Base-by-base conservation (phyloP, 2,797 vertebrate species). In the Picus viridis region DNA sequence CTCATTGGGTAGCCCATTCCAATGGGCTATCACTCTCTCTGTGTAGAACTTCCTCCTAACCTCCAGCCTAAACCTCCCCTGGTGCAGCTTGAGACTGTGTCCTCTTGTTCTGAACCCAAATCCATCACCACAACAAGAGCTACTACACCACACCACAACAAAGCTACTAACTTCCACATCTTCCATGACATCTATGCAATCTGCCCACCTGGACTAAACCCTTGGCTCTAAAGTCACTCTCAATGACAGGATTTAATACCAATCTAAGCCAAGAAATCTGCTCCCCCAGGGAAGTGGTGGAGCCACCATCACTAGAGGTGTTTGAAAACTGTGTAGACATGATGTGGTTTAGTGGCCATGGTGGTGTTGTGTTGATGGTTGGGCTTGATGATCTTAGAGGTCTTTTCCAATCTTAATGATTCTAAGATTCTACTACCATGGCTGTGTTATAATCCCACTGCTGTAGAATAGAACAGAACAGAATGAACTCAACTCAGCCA, bases 401-500 rank as follows among this genome's bases (percentile, higher is more conserved):
- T 23, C 12, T 51, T 51, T 51, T 51, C 49, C 49, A 51, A 51
- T 24, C 23, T 51, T 51, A 51, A 51, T 51, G 23, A 51, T 51
- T 24, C 49, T 23, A 24, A 24, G 49, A 12, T 13, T 51, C 49
- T 24, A 26, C 22, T 6, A 1, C 26, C 0, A 0, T 20, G 51
- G 32, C 14, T 32, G 32, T 76, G 68, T 16, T 77, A 15, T 43
- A 68, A 86, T 62, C 68, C 54, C 4, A 2, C 64, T 65, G 74
- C 68, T 68, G 49, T 47, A 32, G 15, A 39, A 39, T 39, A 39
- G 39, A 39, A 12, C 39, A 39, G 39, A 39, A 39, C 39, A 39
- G 39, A 94, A 94, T 96, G 89, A 89, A 83, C 76, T 92, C 47
- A 36, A 87, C 74, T 83, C 79, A 83, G 72, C 74, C 70, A 75